Base-by-base conservation (phyloP, 2,888 invertebrate species). In the Suillia variegata region DNA sequence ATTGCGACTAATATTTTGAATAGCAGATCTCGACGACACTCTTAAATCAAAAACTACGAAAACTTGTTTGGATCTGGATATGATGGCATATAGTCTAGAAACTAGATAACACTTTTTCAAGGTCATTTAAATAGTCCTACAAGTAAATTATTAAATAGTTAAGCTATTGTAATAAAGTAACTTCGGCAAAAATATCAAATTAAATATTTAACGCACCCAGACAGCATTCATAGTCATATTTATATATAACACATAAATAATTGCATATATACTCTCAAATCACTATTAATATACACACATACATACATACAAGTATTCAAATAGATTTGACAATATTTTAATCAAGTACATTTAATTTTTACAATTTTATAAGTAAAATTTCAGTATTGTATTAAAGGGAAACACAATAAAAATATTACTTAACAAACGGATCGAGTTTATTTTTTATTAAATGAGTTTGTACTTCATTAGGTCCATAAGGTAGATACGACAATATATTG, bases 321-420 rank as follows among this genome's bases (percentile, higher is more conserved):
- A 70, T 77, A 70, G 71, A 78, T 71, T 58, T 66, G 76, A 78
- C 78, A 77, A 78, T 78, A 77, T 77, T 68, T 65, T 76, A 78
- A 77, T 70, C 72, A 73, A 75, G 73, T 62, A 62, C 67, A 17
- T 18, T 45, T 18, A 45, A 45, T 6, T 45, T 45, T 18, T 45
- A 45, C 45, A 45, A 45, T 45, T 45, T 45, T 45, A 20, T 45
- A 45, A 45, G 3, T 17, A 13, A 45, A 17, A 38, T 38, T 38
- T 13, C n/a, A 13, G 15, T 38, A 38, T 10, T 38, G 12, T 31
- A 31, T 8, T 12, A 31, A 31, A 26, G 26, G 26, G 10, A 26
- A 26, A 26, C 5, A 26, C 10, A 26, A 26, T 5, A 26, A 26
- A 26, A 26, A 26, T 26, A 26, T 10, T 6, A 26, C 26, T 26